Evolutionary conservation across 2,888 invertebrate genomes (phyloP), one percentile per base, ranked within the genome.

Genomic region (Disparrhopalites patrizii): DNA sequence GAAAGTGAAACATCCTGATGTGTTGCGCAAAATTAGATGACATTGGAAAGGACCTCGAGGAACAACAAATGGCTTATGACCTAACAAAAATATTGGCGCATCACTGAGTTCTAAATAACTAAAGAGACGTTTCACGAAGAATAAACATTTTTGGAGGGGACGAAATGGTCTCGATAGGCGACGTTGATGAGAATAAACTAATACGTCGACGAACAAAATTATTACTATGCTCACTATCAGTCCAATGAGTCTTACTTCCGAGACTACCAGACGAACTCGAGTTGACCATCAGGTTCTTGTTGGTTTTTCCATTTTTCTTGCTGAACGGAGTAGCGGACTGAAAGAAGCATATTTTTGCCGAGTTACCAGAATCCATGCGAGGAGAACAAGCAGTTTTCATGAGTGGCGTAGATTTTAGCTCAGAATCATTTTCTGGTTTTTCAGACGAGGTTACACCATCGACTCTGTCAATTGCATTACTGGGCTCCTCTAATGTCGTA

Each of bases 171-270:
- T 50, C 60, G 3, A 43, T 47, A 3, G 60, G 50, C 10, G 27
- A 15, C 3, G 60, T 1, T 2, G 60, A 50, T 15, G 47, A 50
- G 31, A 60, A 60, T 50, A 60, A 50, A 60, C 60, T 60, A 31
- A 60, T 60, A 5, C 60, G 60, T 60, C 60, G 25, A 20, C 60
- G 43, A 60, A 60, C 60, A 58, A 58, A 20, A 57, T 47, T n/a
- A 50, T 47, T 57, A 57, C 40, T 38, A 30, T 31, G 31, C 15
- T 33, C 58, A 23, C 23, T 43, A 61, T 23, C 47, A 1, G 18
- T 25, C 58, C 58, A 58, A 43, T 20, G 36, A n/a, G 25, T 40
- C 30, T 28, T 43, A 33, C 50, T 33, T 20, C 33, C 60, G 7
- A 61, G 50, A 61, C 31, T 61, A 10, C 60, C 60, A 3, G 60